Evolutionary conservation across 2,797 vertebrate genomes (phyloP).

Genomic region (Sitta carolinensis): DNA sequence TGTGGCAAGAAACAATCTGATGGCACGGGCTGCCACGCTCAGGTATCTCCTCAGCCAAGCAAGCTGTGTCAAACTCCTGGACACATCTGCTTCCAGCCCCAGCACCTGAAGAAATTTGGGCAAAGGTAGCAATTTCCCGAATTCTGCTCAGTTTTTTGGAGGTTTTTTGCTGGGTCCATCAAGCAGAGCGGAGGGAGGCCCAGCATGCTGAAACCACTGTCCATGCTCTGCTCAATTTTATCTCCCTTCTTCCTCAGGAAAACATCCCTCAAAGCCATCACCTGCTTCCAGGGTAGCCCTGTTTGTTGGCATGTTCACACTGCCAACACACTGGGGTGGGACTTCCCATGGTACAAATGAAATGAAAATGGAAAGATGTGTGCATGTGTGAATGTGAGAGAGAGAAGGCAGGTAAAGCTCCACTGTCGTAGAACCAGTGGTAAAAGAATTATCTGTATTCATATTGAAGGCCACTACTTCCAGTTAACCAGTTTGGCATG

Average conservation of each 20-base stretch:
- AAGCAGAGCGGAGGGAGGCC: background rate
- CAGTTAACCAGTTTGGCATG: background rate
- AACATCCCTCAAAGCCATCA: background rate
- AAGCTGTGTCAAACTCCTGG: background rate
- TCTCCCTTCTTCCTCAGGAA: background rate
- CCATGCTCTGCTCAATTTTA: background rate
- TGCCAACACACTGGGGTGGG: rapidly evolving
- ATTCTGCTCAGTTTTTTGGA: background rate
- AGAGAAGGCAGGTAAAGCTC: background rate
- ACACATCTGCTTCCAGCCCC: background rate
- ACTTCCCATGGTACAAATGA: background rate
- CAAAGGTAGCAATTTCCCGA: background rate
- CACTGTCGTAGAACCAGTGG: background rate
- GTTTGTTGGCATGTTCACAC: rapidly evolving
- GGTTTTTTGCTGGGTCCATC: background rate
- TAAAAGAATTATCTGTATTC: background rate
- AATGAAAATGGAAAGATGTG: background rate
- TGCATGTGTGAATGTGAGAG: rapidly evolving
- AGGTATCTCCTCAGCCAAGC: background rate
- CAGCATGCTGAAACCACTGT: background rate
- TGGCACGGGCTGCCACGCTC: background rate
- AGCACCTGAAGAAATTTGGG: background rate
- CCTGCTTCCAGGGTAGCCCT: background rate
- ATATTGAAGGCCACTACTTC: background rate
- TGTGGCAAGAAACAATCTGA: background rate